A percentile compares a stretch with the other conserved stretches of the same genome.
phyloP scores from a whole-genome alignment of 2,797 vertebrate species.

The Salmo trutta region DNA sequence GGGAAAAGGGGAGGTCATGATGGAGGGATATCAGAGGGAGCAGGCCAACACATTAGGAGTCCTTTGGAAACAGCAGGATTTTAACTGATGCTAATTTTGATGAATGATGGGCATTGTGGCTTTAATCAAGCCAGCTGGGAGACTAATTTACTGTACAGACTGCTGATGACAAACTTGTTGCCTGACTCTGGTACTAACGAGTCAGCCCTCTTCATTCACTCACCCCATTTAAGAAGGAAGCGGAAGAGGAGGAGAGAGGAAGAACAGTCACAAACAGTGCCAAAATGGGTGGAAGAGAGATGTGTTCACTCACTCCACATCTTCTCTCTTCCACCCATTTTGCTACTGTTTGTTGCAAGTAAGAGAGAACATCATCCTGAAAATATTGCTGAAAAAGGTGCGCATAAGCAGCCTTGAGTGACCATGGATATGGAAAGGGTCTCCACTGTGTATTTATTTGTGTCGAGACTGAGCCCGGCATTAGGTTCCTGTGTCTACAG shows the following conservation, averaged over 20 bases:
- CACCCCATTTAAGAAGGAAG: background rate
- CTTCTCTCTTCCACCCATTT: too few relatives aligned
- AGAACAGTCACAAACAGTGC: background rate
- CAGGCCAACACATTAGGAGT: constrained; percentile 24
- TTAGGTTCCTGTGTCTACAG: background rate
- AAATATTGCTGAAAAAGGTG: background rate
- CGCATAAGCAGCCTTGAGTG: background rate
- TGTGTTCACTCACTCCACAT: background rate
- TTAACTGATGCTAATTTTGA: constrained; percentile 45
- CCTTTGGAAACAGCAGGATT: constrained; percentile 39
- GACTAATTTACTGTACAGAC: constrained; percentile 32
- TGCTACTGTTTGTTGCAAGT: background rate
- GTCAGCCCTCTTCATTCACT: background rate
- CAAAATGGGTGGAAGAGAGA: background rate
- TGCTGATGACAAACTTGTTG: constrained; percentile 26
- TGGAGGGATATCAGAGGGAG: constrained; percentile 24
- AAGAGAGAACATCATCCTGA: background rate
- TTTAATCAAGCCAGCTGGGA: constrained; percentile 41
- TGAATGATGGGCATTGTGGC: constrained; percentile 36
- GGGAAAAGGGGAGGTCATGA: constrained; percentile 12
- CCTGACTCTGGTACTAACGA: constrained; percentile 16
- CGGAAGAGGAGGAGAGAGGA: constrained; percentile 44
- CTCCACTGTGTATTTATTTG: background rate
- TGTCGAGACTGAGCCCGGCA: background rate
- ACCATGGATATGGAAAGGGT: background rate